A percentile compares a stretch with the other conserved stretches of the same genome.
Conservation (phyloP, 53 echinoderm and acorn worm species). For the Arbacia lixula region DNA sequence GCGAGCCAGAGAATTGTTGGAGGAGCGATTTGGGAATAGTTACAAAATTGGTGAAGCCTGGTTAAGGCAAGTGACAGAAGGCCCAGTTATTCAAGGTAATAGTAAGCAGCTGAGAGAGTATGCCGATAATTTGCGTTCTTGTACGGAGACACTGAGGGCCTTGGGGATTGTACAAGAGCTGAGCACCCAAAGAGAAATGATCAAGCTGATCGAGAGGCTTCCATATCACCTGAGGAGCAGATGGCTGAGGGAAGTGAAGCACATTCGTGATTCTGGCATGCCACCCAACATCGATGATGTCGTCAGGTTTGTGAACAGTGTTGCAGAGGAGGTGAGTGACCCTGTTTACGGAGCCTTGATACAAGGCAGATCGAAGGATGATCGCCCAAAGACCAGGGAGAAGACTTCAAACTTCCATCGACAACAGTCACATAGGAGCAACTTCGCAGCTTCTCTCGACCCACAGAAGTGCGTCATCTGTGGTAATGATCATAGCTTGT, state of each 20-base stretch:
- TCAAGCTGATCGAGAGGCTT: constrained; percentile 14
- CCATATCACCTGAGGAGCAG: constrained; percentile 43
- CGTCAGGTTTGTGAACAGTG: constrained; percentile 1
- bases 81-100: constrained; percentile 14
- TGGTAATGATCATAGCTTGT: constrained; percentile 7
- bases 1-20: constrained; percentile 41
- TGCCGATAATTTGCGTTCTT: constrained; percentile 57
- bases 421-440: background rate
- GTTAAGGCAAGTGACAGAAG: constrained; percentile 46
- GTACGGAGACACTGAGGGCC: constrained; percentile 50
- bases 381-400: background rate
- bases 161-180: constrained; percentile 53
- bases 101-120: constrained; percentile 36
- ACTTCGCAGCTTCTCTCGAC: background rate
- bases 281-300: background rate
- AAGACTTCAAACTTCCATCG: background rate
- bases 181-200: constrained; percentile 26
- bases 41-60: constrained; percentile 58
- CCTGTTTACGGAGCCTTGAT: constrained; percentile 21
- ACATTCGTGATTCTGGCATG: background rate
- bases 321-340: background rate
- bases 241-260: constrained; percentile 46
- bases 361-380: background rate
- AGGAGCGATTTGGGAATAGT: constrained; percentile 53
- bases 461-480: background rate